Conservation (phyloP, 2,888 invertebrate species). For the Tanytarsus gracilentus region DNA sequence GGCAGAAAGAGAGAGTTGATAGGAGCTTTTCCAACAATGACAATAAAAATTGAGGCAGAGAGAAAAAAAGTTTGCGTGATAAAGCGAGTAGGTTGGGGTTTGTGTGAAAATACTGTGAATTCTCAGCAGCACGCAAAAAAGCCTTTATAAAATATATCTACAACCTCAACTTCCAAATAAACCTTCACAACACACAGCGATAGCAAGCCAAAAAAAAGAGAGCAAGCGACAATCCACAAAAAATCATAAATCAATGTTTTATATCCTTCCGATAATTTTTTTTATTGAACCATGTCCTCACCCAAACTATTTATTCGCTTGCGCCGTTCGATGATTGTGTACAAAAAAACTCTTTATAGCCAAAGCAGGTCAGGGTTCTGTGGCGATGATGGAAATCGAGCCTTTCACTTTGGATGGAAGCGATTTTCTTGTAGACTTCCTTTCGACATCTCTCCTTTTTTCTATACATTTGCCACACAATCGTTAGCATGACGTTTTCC, state of each 20-base stretch:
- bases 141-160: too few species aligned
- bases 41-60: too few species aligned
- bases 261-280: slow-evolving; percentile 29
- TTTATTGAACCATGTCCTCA: slow-evolving; percentile 21
- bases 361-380: slow-evolving; percentile 27
- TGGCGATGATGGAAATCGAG: not conserved
- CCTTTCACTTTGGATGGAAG: not conserved
- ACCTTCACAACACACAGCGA: not conserved
- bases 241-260: slow-evolving; percentile 29
- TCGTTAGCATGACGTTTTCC: slow-evolving; percentile 13
- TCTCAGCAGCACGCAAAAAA: too few species aligned
- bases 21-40: not conserved
- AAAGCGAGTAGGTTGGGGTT: too few species aligned
- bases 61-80: too few species aligned
- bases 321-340: not conserved
- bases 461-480: not conserved
- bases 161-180: too few species aligned
- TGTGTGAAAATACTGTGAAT: too few species aligned
- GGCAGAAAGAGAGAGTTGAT: too few species aligned
- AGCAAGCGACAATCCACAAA: slow-evolving; percentile 20
- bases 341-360: not conserved
- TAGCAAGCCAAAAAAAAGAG: not conserved
- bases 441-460: not conserved
- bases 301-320: slow-evolving; percentile 9
- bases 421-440: slow-evolving; percentile 11